Percentiles rank a stretch among this genome's conserved stretches.
Evolutionary conservation across 2,797 vertebrate genomes (phyloP).

Genomic region (Sebastes itinus): DNA sequence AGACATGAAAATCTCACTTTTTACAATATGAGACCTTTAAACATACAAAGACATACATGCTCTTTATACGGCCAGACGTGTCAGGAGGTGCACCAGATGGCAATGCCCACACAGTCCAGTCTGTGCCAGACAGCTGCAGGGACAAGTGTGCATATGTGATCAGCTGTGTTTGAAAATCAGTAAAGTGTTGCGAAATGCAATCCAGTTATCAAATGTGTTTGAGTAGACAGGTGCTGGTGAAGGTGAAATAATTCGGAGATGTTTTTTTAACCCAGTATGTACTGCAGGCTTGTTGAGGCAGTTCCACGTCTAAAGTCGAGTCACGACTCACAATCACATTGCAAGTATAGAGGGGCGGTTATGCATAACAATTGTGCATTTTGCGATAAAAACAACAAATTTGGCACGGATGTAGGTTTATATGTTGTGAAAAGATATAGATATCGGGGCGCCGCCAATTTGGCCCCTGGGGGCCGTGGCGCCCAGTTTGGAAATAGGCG

Average conservation of each 20-base stretch:
- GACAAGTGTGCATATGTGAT: conserved; percentile 17
- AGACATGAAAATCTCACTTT: too few species aligned
- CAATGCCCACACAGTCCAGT: background rate
- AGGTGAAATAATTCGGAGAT: background rate
- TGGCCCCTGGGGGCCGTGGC: too few species aligned
- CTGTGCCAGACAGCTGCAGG: conserved; percentile 17
- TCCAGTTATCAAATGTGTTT: conserved; percentile 8
- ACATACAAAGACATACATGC: background rate
- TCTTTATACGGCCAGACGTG: background rate
- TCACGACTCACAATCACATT: background rate
- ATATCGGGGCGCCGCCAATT: too few species aligned
- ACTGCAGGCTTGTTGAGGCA: background rate
- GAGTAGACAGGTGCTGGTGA: background rate
- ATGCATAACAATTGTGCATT: too few species aligned
- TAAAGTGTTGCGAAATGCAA: conserved; percentile 28
- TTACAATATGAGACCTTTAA: too few species aligned
- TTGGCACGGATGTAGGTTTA: too few species aligned
- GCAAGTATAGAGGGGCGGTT: background rate
- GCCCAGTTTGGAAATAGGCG: too few species aligned
- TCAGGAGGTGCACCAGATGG: background rate
- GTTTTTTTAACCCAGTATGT: background rate
- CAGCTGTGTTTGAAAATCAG: conserved; percentile 59
- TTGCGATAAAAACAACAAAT: too few species aligned
- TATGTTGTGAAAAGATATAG: too few species aligned
- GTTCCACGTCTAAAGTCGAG: background rate